Conservation (phyloP, 2,888 invertebrate species). For the Papilio gigon region DNA sequence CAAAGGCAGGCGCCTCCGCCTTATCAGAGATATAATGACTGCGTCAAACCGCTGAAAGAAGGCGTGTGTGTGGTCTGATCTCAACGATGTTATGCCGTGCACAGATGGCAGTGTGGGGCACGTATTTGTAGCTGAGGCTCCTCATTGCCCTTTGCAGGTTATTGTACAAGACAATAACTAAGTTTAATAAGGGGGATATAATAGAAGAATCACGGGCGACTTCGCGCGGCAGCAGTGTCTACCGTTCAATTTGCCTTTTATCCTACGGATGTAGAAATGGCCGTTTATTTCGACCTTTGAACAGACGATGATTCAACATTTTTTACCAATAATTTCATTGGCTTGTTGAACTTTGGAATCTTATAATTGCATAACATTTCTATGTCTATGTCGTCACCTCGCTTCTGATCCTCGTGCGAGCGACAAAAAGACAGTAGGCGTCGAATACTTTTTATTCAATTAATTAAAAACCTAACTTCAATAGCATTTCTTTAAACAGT, state of each 20-base stretch:
- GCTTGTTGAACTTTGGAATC: background rate
- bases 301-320: background rate
- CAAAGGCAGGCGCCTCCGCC: background rate
- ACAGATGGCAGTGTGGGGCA: no score
- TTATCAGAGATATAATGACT: background rate
- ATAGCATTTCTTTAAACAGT: no score
- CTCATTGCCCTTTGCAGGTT: no score
- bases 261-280: background rate
- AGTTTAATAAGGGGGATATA: no score
- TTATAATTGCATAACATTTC: conserved; percentile 6
- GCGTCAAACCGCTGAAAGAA: background rate
- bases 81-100: background rate
- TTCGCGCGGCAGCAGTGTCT: no score
- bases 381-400: background rate
- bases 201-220: no score
- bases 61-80: background rate
- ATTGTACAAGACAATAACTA: no score
- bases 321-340: conserved; percentile 1
- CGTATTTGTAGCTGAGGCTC: no score
- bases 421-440: background rate
- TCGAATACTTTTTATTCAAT: no score
- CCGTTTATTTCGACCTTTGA: background rate
- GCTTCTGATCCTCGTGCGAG: background rate
- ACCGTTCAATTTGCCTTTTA: no score
- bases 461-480: no score